Evolutionary conservation across 2,888 invertebrate genomes (phyloP), one percentile per base, ranked within the genome.

Genomic region (Steromphala cineraria): DNA sequence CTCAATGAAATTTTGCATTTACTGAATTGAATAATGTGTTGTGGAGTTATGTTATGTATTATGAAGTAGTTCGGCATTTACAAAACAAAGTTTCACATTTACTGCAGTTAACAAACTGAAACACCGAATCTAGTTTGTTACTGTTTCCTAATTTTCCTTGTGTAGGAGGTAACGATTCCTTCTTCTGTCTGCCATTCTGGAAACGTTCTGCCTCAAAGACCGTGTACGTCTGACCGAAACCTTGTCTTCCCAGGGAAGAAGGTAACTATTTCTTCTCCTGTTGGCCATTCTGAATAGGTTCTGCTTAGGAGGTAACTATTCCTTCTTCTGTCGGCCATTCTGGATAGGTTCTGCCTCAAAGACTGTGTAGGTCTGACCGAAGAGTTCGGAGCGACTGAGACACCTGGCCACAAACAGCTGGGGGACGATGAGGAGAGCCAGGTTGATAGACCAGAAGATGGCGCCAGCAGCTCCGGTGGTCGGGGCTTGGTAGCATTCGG

Each of bases 331-430:
- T 21, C 10, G 17, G 13, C 8, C 8, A 24, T 40, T 56, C 15
- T 21, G 21, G 21, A 71, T 56, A 21, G 75, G 84, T n/a, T 81
- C 80, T 13, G 85, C 83, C 19, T 80, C 53, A 17, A 82, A 81
- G 19, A 81, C 76, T 24, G 81, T 82, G 75, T 80, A 80, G 53
- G 84, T 82, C 13, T 78, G 74, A n/a, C 85, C 84, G 75, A 80
- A 86, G 24, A 67, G 79, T 19, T 81, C 80, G 3, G 80, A 76
- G 15, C 67, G 80, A 28, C 81, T 80, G 75, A 84, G 81, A 76
- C 89, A 90, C 75, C 89, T 84, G 36, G 81, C 75, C 55, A 89
- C 90, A 83, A 90, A 87, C 4, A 92, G 79, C 53, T 91, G 91
- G 15, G 92, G 91, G 13, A 91, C 83, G 46, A 91, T 77, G 13